Base-by-base conservation (phyloP, 53 echinoderm and acorn worm genomes). In the Paelopatides confundens region DNA sequence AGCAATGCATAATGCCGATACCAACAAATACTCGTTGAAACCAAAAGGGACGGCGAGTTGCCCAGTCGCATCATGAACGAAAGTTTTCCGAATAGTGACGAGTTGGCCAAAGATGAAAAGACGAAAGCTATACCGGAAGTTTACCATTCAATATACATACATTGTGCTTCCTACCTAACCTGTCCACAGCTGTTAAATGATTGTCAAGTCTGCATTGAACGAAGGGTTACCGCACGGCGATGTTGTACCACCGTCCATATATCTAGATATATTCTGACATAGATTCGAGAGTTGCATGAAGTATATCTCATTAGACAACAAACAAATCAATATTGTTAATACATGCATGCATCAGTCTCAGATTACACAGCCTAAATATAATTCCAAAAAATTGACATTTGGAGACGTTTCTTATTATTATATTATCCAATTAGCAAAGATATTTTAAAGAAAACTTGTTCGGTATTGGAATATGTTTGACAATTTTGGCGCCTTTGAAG, bases 191-290 rank as follows among this genome's bases (percentile, higher is more conserved):
- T 17, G 21, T 74, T 40, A 39, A 74, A 13, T 74, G 24, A 26
- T 46, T 74, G 74, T 74, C 74, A 24, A 43, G 40, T 40, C 28
- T 74, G 43, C n/a, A n/a, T n/a, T n/a, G n/a, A 74, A 74, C 40
- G 74, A 39, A 39, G 74, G 74, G 21, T 28, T 74, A 74, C 74
- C 74, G 21, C 46, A 23, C 21, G 46, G 40, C 27, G 74, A 74
- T 46, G 24, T 27, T 18, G 26, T 74, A 24, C 74, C 13, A 13
- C n/a, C n/a, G n/a, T n/a, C n/a, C n/a, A n/a, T n/a, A n/a, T n/a
- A n/a, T 74, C 74, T 39, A 21, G 40, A 4, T 24, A 46, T 26
- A 43, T 37, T 32, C 74, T 74, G 39, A 46, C 46, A 21, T 24
- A 74, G 74, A 40, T 39, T 74, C 26, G 74, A 74, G 40, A 74